Conservation (phyloP, 92 coral and sea anemone genomes). For the Galaxea fascicularis region DNA sequence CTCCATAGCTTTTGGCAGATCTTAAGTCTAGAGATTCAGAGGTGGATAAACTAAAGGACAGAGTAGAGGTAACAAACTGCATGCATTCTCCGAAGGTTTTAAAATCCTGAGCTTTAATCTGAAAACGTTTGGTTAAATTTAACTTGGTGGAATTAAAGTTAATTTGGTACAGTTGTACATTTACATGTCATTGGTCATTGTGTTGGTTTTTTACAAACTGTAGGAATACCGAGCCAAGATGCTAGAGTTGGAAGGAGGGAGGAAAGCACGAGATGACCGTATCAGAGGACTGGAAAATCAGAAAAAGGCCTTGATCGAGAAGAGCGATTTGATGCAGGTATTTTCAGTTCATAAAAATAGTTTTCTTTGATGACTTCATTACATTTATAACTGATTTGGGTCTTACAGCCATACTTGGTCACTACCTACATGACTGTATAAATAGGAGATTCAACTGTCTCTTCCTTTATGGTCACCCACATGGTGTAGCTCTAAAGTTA, state of each 20-base stretch:
- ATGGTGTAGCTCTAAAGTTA: no score
- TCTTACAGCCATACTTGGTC: no score
- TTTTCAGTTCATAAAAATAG: background rate
- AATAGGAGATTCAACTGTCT: no score
- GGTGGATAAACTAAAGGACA: slow-evolving; percentile 72
- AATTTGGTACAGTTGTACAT: no score
- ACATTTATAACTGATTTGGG: no score
- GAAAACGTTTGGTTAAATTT: background rate
- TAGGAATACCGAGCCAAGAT: slow-evolving; percentile 84
- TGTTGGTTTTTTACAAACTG: background rate
- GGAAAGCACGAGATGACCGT: slow-evolving; percentile 89
- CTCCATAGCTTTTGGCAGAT: slow-evolving; percentile 77
- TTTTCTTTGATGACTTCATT: no score
- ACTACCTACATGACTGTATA: no score
- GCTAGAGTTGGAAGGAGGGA: slow-evolving; percentile 83
- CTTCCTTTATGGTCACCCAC: no score
- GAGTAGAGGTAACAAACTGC: slow-evolving; percentile 73
- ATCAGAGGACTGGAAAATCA: slow-evolving; percentile 87
- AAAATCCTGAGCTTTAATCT: no score
- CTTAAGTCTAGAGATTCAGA: slow-evolving; percentile 80
- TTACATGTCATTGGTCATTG: no score
- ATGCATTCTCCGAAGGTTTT: background rate
- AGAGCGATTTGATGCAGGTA: slow-evolving; percentile 90
- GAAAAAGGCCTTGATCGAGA: slow-evolving; percentile 87
- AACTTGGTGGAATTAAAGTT: background rate